Evolutionary conservation across 2,888 invertebrate species (phyloP), one percentile per base, ranked within the genome.

Genomic region (Autographa gamma): DNA sequence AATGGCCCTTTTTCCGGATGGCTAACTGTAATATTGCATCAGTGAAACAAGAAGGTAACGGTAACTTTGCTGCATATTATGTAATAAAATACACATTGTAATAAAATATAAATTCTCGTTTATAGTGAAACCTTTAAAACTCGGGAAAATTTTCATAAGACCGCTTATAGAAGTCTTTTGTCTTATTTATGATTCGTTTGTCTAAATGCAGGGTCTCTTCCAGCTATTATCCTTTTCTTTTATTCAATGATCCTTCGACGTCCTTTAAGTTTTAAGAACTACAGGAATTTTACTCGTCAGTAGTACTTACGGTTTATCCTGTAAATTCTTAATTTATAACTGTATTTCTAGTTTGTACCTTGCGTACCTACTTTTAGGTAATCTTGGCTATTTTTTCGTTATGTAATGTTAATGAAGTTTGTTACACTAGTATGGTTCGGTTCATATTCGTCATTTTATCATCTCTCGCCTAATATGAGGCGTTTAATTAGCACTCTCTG

Each of bases 381-480:
- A n/a, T n/a, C n/a, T n/a, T n/a, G n/a, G n/a, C n/a, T n/a, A n/a
- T n/a, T n/a, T n/a, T n/a, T n/a, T n/a, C 32, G 25, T 71, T 66
- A 67, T 66, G 41, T 63, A 77, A 71, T 65, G 58, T 52, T 62
- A 11, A 62, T 43, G 8, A 41, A 59, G 16, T 58, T 41, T 52
- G 16, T 63, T 18, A 62, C 16, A 9, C 7, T 56, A 48, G 25
- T 11, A 32, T 65, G 16, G 32, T 59, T 61, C 60, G 60, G 52
- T n/a, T 43, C 31, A 25, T 58, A 74, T 25, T 25, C 59, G 54
- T 67, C 34, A 59, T 65, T 60, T 9, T 60, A 59, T 61, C 14
- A 43, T 7, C 16, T 48, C n/a, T n/a, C 31, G 14, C 74, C 65
- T 74, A 77, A 74, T 71, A 74, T 74, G 71, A 54, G 63, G 32